These are phyloP conservation scores for Hapalemur alaotrensis DNA, from an alignment of 2,797 vertebrate genomes.

Conservation along the genomic window DNA sequence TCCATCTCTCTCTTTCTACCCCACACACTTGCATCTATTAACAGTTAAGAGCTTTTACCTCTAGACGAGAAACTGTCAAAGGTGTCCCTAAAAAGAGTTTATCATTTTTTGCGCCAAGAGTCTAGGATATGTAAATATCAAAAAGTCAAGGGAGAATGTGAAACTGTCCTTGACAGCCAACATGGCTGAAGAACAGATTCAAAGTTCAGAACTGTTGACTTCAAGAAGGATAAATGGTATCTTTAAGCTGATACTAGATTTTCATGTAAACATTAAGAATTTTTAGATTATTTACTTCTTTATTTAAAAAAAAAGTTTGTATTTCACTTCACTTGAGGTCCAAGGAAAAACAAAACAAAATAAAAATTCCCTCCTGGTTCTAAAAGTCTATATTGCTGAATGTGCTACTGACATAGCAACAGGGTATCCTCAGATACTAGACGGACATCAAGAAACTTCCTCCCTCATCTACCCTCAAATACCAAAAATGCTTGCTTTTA, in stretches of 20 bases:
- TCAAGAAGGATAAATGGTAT: background rate
- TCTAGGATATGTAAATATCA: background rate
- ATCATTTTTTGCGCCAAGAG: background rate
- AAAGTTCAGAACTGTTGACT: background rate
- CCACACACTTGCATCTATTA: background rate
- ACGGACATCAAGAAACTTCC: background rate
- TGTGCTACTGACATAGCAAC: background rate
- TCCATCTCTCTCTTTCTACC: background rate
- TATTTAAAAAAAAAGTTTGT: background rate
- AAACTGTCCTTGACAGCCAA: background rate
- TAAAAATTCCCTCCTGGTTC: background rate
- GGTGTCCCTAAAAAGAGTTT: background rate
- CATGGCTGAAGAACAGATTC: background rate
- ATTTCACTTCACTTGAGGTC: conserved; percentile 3
- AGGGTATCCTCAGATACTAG: background rate
- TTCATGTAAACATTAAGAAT: background rate
- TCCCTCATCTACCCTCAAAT: background rate
- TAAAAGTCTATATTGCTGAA: background rate
- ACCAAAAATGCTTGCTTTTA: background rate
- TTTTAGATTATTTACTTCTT: conserved; percentile 27
- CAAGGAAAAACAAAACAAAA: background rate
- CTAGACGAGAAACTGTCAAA: conserved; percentile 7
- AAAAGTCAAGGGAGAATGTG: background rate
- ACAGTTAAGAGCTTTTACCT: background rate
- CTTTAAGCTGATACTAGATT: conserved; percentile 5